Evolutionary conservation across 2,888 invertebrate species (phyloP).

Genomic region (Dioctria linearis): DNA sequence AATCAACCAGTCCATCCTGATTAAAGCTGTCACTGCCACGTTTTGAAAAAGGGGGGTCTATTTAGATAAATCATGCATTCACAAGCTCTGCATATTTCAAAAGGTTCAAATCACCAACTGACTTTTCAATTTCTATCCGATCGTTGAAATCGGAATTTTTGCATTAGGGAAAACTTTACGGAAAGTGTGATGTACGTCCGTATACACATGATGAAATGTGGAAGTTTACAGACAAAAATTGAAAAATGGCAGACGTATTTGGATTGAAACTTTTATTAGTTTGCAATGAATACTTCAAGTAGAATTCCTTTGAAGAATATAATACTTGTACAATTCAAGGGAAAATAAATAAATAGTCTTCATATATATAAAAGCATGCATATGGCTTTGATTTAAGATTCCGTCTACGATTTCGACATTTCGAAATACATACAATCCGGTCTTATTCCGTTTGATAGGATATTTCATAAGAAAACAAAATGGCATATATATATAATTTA

Average conservation of each 20-base stretch:
- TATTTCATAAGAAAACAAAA: not conserved
- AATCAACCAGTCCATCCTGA: not conserved
- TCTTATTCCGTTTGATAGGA: not conserved
- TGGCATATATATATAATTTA: not conserved
- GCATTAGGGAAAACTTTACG: not conserved
- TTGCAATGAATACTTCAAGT: not conserved
- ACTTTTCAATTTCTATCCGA: conserved; percentile 5
- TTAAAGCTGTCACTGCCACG: conserved; percentile 1
- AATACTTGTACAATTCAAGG: no score
- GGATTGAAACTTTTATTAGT: conserved; percentile 13
- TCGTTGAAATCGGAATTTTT: conserved; percentile 3
- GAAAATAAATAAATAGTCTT: no score
- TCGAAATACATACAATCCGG: not conserved
- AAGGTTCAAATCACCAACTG: not conserved
- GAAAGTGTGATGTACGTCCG: not conserved
- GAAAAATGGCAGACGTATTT: not conserved
- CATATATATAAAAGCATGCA: no score
- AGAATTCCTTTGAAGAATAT: not conserved
- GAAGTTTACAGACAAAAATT: not conserved
- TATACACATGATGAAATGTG: not conserved
- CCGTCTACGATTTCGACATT: not conserved
- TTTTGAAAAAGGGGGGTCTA: not conserved
- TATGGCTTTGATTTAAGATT: no score
- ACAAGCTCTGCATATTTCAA: not conserved
- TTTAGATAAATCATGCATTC: conserved; percentile 8